Percentiles rank a stretch among this genome's conserved stretches.
These are phyloP conservation scores for Cololabis saira DNA, from an alignment of 2,113 vertebrate species.

Conservation along the genomic window DNA sequence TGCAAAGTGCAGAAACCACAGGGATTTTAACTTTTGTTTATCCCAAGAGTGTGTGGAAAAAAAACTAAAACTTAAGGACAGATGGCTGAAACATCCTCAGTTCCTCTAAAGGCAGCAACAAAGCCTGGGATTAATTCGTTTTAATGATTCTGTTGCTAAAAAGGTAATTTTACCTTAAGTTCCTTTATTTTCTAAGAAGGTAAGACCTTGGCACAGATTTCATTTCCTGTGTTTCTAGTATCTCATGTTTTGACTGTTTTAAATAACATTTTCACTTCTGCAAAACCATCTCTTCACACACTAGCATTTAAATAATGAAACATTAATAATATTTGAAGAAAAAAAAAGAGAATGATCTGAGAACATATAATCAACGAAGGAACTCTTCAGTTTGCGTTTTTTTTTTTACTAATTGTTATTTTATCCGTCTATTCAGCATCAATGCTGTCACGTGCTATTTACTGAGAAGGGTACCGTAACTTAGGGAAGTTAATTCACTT, in stretches of 20 bases:
- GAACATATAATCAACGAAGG: too few species aligned
- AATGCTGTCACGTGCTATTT: slow-evolving; percentile 36
- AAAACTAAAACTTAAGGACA: neutral
- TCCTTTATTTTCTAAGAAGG: neutral
- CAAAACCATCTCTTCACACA: neutral
- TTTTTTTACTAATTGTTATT: neutral
- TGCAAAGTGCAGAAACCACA: too few species aligned
- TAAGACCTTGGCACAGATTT: neutral
- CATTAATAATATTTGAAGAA: too few species aligned
- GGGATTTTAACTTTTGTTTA: neutral
- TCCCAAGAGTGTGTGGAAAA: neutral
- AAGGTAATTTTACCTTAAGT: neutral
- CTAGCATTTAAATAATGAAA: neutral
- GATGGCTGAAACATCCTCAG: neutral
- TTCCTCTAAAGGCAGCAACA: neutral
- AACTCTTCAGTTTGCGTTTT: too few species aligned
- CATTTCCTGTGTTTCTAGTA: slow-evolving; percentile 35
- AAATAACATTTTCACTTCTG: slow-evolving; percentile 60
- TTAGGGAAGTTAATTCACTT: slow-evolving; percentile 67
- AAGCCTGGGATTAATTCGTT: neutral
- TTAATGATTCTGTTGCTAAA: neutral
- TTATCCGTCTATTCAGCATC: slow-evolving; percentile 45
- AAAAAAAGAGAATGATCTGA: too few species aligned
- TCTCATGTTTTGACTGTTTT: neutral
- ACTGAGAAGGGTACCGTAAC: neutral